These are phyloP conservation scores for Aldrovandia affinis DNA, from an alignment of 2,797 vertebrate genomes.

Conservation along the genomic window DNA sequence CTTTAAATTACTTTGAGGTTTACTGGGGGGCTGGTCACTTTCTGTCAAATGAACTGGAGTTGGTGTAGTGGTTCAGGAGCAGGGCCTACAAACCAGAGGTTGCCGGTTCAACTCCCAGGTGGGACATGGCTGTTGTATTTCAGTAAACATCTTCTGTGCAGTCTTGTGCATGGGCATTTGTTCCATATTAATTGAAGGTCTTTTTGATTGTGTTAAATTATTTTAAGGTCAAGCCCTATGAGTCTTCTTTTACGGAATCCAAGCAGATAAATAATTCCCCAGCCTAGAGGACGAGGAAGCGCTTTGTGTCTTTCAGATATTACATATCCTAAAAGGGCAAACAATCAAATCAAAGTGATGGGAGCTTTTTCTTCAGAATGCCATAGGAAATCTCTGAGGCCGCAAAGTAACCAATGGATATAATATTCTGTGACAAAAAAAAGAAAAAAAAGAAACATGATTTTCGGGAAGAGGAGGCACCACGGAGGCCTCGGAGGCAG, in stretches of 20 bases:
- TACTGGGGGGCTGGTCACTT: not conserved
- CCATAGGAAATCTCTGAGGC: conserved; percentile 44
- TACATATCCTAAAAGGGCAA: not conserved
- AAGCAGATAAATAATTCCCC: not conserved
- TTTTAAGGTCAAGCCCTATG: not conserved
- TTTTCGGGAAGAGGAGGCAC: conserved; percentile 35
- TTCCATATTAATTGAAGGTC: too few species aligned
- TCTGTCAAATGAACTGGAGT: not conserved
- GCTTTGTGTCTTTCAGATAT: not conserved
- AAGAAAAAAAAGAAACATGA: too few species aligned
- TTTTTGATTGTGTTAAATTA: not conserved
- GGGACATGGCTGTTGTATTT: too few species aligned
- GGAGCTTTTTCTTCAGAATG: conserved; percentile 44
- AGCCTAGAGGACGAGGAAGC: not conserved
- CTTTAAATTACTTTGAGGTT: not conserved
- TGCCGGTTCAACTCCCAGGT: too few species aligned
- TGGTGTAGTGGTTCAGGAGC: too few species aligned
- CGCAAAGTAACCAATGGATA: conserved; percentile 55
- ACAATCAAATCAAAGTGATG: conserved; percentile 37
- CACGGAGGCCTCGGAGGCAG: conserved; percentile 11
- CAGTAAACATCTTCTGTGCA: too few species aligned
- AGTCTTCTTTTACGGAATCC: not conserved
- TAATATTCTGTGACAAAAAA: conserved; percentile 51
- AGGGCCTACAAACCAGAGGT: too few species aligned
- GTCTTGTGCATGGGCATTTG: too few species aligned